Base-by-base conservation (phyloP, 2,797 vertebrate species). In the Arctocebus calabarensis region DNA sequence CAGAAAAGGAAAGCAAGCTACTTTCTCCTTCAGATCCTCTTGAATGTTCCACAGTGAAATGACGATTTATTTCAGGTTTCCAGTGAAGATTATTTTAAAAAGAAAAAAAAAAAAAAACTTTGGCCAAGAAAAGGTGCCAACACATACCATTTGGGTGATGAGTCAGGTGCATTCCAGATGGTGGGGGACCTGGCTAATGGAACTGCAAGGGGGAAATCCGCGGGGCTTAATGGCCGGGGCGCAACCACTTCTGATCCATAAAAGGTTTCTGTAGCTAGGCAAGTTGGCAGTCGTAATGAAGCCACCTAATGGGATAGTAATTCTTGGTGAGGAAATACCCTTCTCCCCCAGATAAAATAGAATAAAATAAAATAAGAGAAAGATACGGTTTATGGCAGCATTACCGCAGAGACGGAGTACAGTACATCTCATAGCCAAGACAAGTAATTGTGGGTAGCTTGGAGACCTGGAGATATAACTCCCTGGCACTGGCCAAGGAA, bases 141-240 rank as follows among this genome's bases (percentile, higher is more conserved):
- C 8, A 57, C 13, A 45, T 57, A 93, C 91, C 88, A 66, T 61
- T 78, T 10, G 45, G 87, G 77, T 55, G 20, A 90, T 61, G 52
- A 78, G 61, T 87, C 96, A 83, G 89, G 97, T 94, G 57, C 32
- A 6, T 84, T 93, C 77, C 94, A 95, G 85, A 88, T 79, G 79
- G 87, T 22, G 66, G 55, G 62, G n/a, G 62, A 25, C 14, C 90
- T 90, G 71, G 52, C 37, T 40, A 70, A 85, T 11, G 32, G 45
- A 70, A 74, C 70, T 52, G 48, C 48, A 52, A 27, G 77, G 27
- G 37, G 59, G 23, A 83, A 84, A 85, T 71, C 81, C 86, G 40
- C 4, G 3, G 40, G 71, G 81, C 78, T 4, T 13, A 62, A 61
- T 17, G 40, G 75, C 68, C 68, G 4, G 27, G 34, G 74, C 17